These are phyloP conservation scores for Pogona vitticeps DNA, from an alignment of 2,113 vertebrate genomes.

Conservation along the genomic window DNA sequence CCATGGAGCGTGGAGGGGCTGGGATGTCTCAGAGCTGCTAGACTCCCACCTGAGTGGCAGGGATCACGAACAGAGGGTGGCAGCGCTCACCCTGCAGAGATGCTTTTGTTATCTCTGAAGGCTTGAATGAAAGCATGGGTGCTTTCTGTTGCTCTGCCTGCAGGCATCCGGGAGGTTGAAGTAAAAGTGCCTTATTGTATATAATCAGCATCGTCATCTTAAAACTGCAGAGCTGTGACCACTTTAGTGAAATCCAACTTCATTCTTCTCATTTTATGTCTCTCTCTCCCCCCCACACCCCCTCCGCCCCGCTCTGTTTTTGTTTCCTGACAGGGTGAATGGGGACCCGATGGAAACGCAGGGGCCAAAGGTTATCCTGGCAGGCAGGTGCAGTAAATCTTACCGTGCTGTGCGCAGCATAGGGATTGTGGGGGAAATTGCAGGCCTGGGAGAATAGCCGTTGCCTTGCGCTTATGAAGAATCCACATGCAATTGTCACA, in stretches of 20 bases:
- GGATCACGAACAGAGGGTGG: too few relatives aligned
- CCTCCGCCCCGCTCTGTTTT: too few relatives aligned
- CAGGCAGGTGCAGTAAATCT: conserved; percentile 99
- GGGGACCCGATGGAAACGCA: conserved; percentile 89
- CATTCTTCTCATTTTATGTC: conserved; percentile 19
- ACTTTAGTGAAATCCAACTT: neutral
- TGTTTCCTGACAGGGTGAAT: conserved; percentile 83
- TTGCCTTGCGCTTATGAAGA: neutral
- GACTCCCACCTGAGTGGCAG: too few relatives aligned
- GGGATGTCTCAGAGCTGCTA: too few relatives aligned
- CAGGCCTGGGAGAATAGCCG: conserved; percentile 41
- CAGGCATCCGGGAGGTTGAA: neutral
- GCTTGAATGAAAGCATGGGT: neutral
- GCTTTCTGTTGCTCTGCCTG: neutral
- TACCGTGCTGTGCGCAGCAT: conserved; percentile 82
- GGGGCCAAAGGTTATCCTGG: conserved; percentile 99
- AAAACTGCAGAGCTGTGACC: too few relatives aligned
- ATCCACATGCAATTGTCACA: neutral
- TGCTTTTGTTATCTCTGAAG: neutral
- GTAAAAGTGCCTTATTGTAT: neutral
- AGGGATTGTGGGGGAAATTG: conserved; percentile 67
- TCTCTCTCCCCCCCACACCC: conserved; percentile 39
- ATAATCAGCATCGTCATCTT: too few relatives aligned
- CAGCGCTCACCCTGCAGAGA: too few relatives aligned
- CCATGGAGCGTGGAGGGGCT: too few relatives aligned